Percentiles rank a stretch among this genome's conserved stretches.
Conservation (phyloP, 2,113 vertebrate species). For the Syngnathus scovelli region DNA sequence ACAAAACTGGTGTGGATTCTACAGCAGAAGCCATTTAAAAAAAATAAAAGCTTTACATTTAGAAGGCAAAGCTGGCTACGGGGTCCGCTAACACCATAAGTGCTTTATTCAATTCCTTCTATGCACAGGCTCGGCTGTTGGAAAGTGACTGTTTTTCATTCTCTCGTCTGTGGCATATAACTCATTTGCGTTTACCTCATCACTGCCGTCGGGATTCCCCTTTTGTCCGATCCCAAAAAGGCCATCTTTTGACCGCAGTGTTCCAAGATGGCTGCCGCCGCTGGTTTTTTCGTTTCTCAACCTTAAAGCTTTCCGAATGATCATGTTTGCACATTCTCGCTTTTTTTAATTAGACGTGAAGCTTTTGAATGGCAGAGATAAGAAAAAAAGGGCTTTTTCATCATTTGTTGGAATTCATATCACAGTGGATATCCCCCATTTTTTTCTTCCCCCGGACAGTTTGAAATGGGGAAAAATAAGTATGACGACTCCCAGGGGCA, state of each 20-base stretch:
- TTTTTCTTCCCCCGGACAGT: slow-evolving; percentile 35
- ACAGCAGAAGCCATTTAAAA: slow-evolving; percentile 33
- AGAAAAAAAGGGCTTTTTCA: slow-evolving; percentile 87
- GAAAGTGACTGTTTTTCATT: slow-evolving; percentile 91
- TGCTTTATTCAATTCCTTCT: slow-evolving; percentile 99
- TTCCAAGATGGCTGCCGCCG: not conserved
- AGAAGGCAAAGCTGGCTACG: not conserved
- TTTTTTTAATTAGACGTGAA: slow-evolving; percentile 67
- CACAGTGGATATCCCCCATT: not conserved
- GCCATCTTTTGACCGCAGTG: not conserved
- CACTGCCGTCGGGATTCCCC: slow-evolving; percentile 42
- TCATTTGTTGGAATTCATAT: slow-evolving; percentile 73
- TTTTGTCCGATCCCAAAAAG: not conserved
- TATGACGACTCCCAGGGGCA: slow-evolving; percentile 79
- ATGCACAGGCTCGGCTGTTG: slow-evolving; percentile 90
- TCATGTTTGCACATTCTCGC: slow-evolving; percentile 74
- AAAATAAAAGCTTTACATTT: slow-evolving; percentile 70
- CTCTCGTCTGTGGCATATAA: slow-evolving; percentile 87
- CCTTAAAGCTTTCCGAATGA: slow-evolving; percentile 48
- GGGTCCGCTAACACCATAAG: slow-evolving; percentile 93
- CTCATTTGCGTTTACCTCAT: slow-evolving; percentile 66
- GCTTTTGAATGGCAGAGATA: slow-evolving; percentile 53
- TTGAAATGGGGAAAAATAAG: slow-evolving; percentile 67
- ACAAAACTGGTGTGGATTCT: slow-evolving; percentile 41
- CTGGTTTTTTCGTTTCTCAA: not conserved